phyloP scores from a whole-genome alignment of 2,113 vertebrate genomes.

The Anhinga anhinga region DNA sequence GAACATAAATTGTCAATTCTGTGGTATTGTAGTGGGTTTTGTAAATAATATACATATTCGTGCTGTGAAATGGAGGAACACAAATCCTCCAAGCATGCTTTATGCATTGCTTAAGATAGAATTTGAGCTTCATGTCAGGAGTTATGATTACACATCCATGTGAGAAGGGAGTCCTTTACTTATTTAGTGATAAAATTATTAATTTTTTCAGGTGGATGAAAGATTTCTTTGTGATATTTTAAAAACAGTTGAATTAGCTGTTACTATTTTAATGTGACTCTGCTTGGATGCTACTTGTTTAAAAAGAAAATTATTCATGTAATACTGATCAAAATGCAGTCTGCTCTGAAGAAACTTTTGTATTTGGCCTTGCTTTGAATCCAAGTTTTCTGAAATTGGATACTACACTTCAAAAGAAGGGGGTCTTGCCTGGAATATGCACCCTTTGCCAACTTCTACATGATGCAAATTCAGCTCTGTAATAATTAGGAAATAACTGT shows the following conservation, averaged over 20 bases:
- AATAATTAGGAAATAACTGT: slow-evolving; percentile 7
- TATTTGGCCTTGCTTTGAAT: not conserved
- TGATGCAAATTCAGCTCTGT: not conserved
- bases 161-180: not conserved
- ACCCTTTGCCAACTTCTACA: not conserved
- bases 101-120: not conserved
- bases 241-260: not conserved
- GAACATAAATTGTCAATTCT: not conserved
- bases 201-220: not conserved
- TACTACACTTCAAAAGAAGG: not conserved
- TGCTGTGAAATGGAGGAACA: not conserved
- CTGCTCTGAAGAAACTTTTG: not conserved
- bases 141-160: not conserved
- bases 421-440: not conserved
- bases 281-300: not conserved
- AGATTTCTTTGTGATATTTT: not conserved
- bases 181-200: not conserved
- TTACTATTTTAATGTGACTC: not conserved
- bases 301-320: not conserved
- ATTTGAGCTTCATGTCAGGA: not conserved
- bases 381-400: not conserved
- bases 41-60: not conserved
- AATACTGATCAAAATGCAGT: not conserved
- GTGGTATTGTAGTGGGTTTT: not conserved
- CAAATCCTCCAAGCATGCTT: not conserved